These are phyloP conservation scores for Thymallus thymallus DNA, from an alignment of 2,113 vertebrate species.

Conservation along the genomic window DNA sequence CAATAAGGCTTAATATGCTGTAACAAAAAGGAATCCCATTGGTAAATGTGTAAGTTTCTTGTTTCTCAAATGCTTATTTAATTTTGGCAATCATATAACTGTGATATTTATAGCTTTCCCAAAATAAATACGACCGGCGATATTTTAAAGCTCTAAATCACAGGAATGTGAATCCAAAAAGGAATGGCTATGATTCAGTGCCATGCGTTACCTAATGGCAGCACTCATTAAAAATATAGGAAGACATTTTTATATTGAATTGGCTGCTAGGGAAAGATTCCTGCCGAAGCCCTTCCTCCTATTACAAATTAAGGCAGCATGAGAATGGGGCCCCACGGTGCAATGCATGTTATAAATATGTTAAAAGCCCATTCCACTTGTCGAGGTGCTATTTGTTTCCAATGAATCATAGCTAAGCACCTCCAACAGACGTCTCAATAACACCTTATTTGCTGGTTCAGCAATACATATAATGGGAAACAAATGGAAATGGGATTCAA, in stretches of 20 bases:
- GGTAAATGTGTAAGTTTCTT: background rate
- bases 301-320: background rate
- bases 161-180: background rate
- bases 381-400: conserved; percentile 31
- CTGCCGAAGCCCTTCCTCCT: background rate
- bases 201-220: background rate
- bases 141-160: background rate
- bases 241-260: no score
- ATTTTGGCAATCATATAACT: background rate
- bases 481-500: conserved; percentile 36
- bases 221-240: background rate
- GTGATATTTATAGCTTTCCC: background rate
- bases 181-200: background rate
- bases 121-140: background rate
- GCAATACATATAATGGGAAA: conserved; percentile 33
- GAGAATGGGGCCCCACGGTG: background rate
- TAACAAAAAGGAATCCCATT: background rate
- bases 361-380: conserved; percentile 36
- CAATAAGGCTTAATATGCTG: no score
- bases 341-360: conserved; percentile 32
- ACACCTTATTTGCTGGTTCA: conserved; percentile 42
- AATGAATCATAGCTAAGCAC: conserved; percentile 37
- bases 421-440: conserved; percentile 34
- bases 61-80: background rate
- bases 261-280: no score